Evolutionary conservation across 2,888 invertebrate species (phyloP).

Genomic region (Tupiocoris notatus): DNA sequence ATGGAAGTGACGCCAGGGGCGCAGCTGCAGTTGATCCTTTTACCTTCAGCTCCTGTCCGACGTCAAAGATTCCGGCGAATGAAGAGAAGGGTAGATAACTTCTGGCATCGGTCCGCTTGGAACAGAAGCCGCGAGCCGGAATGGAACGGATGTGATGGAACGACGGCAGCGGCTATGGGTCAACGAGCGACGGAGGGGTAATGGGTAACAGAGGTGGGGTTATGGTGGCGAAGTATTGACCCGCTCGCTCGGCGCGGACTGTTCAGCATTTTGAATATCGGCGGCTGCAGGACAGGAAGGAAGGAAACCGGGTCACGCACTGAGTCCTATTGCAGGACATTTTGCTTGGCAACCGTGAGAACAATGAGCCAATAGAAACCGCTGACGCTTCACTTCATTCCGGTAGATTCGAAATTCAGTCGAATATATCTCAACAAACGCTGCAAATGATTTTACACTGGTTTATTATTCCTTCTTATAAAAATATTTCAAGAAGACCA

Average conservation of each 20-base stretch:
- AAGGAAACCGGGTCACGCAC: not conserved
- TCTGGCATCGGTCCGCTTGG: not conserved
- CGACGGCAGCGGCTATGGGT: too few relatives aligned
- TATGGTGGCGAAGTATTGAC: not conserved
- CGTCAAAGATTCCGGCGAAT: not conserved
- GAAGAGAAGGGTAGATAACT: not conserved
- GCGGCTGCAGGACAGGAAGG: not conserved
- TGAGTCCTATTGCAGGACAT: not conserved
- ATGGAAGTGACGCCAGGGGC: not conserved
- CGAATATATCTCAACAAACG: too few relatives aligned
- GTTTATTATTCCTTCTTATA: too few relatives aligned
- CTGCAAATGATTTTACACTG: too few relatives aligned
- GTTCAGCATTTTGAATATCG: not conserved
- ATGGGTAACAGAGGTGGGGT: not conserved
- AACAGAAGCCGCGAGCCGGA: not conserved
- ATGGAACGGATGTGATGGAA: too few relatives aligned
- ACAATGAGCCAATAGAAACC: not conserved
- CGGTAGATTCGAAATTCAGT: too few relatives aligned
- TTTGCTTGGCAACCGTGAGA: not conserved
- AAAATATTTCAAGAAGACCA: too few relatives aligned
- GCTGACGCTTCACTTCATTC: not conserved
- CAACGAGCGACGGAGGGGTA: not conserved
- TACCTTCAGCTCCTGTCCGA: not conserved
- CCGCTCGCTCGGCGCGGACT: not conserved
- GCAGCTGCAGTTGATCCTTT: too few relatives aligned